Evolutionary conservation across 2,797 vertebrate genomes (phyloP).

Genomic region (Alcedo quadribrachys): DNA sequence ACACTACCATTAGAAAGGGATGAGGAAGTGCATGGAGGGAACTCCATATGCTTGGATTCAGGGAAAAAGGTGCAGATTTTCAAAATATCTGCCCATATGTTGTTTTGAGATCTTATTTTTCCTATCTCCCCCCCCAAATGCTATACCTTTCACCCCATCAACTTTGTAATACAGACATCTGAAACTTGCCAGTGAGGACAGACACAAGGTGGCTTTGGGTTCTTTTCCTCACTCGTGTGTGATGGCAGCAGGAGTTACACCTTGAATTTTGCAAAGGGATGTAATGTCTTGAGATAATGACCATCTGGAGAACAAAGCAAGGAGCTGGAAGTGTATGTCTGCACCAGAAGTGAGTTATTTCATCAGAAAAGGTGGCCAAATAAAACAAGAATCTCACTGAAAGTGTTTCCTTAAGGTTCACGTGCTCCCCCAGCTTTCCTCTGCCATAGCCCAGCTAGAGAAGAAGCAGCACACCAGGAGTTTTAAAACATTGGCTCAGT

Average conservation of each 20-base stretch:
- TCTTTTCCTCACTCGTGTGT: fast-evolving
- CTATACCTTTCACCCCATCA: not conserved
- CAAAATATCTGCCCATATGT: not conserved
- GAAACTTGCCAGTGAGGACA: not conserved
- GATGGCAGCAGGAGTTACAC: not conserved
- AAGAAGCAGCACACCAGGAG: not conserved
- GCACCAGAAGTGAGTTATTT: not conserved
- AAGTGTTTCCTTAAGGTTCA: not conserved
- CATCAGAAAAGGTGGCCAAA: not conserved
- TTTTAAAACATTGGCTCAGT: not conserved
- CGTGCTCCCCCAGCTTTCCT: not conserved
- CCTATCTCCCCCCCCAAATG: not conserved
- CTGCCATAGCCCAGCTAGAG: not conserved
- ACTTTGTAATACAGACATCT: not conserved
- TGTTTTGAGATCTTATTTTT: not conserved
- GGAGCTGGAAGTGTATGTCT: not conserved
- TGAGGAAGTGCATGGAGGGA: not conserved
- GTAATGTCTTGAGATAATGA: not conserved
- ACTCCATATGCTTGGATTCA: not conserved
- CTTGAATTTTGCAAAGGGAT: not conserved
- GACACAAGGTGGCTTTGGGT: not conserved
- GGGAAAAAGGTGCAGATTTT: not conserved
- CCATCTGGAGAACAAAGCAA: not conserved
- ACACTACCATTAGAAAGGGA: not conserved
- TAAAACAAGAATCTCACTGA: not conserved